Conservation (phyloP, 2,113 vertebrate genomes). For the Cyprinodon tularosa region DNA sequence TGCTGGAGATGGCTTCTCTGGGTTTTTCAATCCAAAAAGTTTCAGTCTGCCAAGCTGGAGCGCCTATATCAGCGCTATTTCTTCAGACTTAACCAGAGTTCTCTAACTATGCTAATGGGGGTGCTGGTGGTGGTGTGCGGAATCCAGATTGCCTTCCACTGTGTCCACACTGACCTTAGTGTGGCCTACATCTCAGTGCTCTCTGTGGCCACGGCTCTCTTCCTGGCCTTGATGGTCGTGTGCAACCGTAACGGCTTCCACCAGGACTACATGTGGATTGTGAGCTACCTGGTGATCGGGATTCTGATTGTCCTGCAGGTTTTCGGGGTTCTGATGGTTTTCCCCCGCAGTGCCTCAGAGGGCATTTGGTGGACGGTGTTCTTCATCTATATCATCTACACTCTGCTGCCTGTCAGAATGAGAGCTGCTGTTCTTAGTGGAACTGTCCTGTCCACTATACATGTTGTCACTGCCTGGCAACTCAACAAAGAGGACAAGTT, state of each 20-base stretch:
- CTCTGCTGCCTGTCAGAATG: conserved; percentile 95
- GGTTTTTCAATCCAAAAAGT: conserved; percentile 96
- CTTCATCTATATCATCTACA: conserved; percentile 97
- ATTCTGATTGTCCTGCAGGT: conserved; percentile 88
- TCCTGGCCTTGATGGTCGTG: conserved; percentile 90
- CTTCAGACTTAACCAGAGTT: conserved; percentile 98
- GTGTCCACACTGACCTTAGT: conserved; percentile 68
- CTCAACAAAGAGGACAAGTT: conserved; percentile 84
- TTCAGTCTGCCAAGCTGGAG: conserved; percentile 93
- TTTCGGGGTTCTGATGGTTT: conserved; percentile 80
- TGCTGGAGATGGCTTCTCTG: conserved; percentile 82
- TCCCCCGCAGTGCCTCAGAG: conserved; percentile 86
- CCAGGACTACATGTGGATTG: conserved; percentile 97
- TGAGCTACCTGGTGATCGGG: conserved; percentile 93
- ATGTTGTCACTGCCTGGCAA: conserved; percentile 88
- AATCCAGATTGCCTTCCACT: conserved; percentile 91
- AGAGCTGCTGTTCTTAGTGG: conserved; percentile 91
- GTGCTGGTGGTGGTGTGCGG: conserved; percentile 88
- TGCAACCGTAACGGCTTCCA: conserved; percentile 94
- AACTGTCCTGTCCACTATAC: conserved; percentile 84
- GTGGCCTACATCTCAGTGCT: conserved; percentile 82
- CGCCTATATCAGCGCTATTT: conserved; percentile 97
- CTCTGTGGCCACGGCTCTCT: conserved; percentile 84
- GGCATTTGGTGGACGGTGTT: conserved; percentile 96
- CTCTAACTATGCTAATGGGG: conserved; percentile 95